phyloP scores from a whole-genome alignment of 2,797 vertebrate species.

The Scyliorhinus canicula region DNA sequence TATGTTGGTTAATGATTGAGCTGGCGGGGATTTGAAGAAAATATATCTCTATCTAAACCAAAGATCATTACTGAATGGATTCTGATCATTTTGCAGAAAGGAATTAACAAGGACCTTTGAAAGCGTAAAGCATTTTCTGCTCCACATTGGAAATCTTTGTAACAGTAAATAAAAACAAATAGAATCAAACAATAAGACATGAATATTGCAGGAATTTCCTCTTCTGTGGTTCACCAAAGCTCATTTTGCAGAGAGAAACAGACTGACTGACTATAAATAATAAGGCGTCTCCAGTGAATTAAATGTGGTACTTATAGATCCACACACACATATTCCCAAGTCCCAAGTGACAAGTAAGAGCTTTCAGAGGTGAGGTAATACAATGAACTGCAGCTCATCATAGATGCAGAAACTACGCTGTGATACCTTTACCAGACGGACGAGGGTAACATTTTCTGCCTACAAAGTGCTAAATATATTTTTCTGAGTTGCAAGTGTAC shows the following conservation, averaged over 20 bases:
- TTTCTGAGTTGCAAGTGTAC: background rate
- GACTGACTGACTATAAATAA: background rate
- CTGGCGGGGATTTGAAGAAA: background rate
- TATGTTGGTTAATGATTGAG: background rate
- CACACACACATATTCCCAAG: background rate
- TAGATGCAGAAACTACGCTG: background rate
- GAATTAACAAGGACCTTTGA: background rate
- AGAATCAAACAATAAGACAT: background rate
- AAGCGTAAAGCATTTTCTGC: background rate
- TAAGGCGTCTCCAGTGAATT: background rate
- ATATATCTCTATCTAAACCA: background rate
- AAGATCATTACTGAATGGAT: background rate
- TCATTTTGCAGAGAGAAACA: background rate
- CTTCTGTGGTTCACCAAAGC: background rate
- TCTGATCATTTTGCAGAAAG: background rate
- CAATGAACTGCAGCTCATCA: background rate
- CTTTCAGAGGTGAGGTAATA: constrained; percentile 7
- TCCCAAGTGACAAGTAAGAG: background rate
- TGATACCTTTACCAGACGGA: background rate
- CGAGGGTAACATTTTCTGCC: background rate
- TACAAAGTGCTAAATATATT: background rate
- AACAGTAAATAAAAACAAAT: background rate
- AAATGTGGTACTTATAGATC: background rate
- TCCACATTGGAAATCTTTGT: too few species aligned
- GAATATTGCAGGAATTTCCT: background rate